phyloP scores from a whole-genome alignment of 2,113 vertebrate species.

The Ranitomeya variabilis region DNA sequence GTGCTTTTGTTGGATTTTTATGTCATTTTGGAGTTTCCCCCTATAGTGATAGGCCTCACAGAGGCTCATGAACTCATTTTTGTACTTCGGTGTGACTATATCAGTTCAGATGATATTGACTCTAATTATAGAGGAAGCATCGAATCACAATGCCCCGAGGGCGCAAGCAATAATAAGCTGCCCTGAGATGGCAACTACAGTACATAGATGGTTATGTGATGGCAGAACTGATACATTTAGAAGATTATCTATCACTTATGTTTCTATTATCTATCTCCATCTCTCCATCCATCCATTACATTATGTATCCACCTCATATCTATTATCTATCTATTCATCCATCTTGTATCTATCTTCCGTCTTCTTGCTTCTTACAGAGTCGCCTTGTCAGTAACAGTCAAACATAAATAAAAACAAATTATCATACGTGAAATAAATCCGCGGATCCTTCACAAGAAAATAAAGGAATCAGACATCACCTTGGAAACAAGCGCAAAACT shows the following conservation, averaged over 20 bases:
- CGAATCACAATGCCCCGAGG: too few species aligned
- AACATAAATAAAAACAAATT: constrained; percentile 22
- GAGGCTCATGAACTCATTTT: too few species aligned
- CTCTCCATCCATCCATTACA: background rate
- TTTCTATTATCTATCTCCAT: background rate
- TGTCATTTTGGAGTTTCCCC: too few species aligned
- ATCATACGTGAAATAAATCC: constrained; percentile 14
- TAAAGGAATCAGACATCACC: constrained; percentile 34
- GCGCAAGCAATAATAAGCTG: too few species aligned
- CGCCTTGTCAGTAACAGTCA: background rate
- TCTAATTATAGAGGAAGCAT: too few species aligned
- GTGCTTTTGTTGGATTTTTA: too few species aligned
- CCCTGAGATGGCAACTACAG: too few species aligned
- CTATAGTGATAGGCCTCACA: too few species aligned
- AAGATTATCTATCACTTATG: background rate
- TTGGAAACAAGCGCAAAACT: constrained; percentile 38
- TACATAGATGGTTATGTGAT: too few species aligned
- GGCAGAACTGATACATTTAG: too few species aligned
- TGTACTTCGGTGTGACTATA: too few species aligned
- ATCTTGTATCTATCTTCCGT: background rate
- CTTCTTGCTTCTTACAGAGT: background rate
- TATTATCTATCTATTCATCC: background rate
- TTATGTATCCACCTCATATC: background rate
- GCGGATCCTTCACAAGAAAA: background rate
- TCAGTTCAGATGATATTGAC: too few species aligned